Base-by-base conservation (phyloP, 2,888 invertebrate genomes). In the Cheilosia pagana region DNA sequence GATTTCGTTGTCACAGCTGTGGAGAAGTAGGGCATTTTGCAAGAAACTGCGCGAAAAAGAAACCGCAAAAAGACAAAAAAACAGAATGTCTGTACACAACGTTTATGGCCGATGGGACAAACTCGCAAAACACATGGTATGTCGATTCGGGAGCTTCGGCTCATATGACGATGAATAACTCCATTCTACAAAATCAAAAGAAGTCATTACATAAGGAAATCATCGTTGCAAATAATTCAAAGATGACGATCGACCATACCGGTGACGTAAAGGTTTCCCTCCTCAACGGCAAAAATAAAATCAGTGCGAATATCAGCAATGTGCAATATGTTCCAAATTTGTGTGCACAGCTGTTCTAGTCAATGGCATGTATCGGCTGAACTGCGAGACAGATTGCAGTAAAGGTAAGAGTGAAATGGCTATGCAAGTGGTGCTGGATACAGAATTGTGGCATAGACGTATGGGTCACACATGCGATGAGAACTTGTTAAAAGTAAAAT, bases 401-500 rank as follows among this genome's bases (percentile, higher is more conserved):
- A 16, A 6, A 41, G 25, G 48, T 25, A 6, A 35, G 5, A n/a
- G 35, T 23, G 21, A 70, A 48, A 48, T 10, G 10, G 68, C 57
- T 28, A 48, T 70, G 0, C 31, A 16, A 5, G 70, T 35, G n/a
- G 21, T 48, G 31, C 59, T 68, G 21, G 48, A 55, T 16, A 21
- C 50, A 31, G 45, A 71, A 6, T 45, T 88, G 12, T 88, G 88
- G 87, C 88, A 88, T 55, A 81, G 87, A 25, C 71, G 88, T 48
- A 43, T 88, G 65, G 88, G 86, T 7, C 87, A 87, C 25, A 86
- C 88, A 19, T 87, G 87, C 55, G 68, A 72, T 14, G 77, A 81
- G 21, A 76, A 78, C 55, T 28, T 76, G n/a, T 55, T 50, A 6
- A 74, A 70, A 43, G 68, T 86, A 4, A 76, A 60, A 12, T 45